Evolutionary conservation across 2,888 invertebrate genomes (phyloP).

Genomic region (Drosophila anomalata): DNA sequence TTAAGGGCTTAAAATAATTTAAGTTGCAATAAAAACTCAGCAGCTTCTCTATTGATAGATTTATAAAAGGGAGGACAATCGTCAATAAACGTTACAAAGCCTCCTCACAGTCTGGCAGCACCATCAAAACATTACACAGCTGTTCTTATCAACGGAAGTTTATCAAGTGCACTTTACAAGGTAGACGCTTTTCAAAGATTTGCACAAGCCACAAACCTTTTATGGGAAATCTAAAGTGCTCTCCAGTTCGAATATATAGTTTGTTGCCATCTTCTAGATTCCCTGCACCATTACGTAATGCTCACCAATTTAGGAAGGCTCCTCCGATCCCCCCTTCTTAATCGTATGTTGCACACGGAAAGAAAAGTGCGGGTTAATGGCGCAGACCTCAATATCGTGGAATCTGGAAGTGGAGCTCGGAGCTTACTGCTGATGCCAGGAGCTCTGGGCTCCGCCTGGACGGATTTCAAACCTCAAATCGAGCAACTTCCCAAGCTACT

Average conservation of each 20-base stretch:
- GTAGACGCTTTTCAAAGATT: constrained; percentile 36
- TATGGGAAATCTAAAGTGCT: constrained; percentile 44
- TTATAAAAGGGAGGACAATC: background rate
- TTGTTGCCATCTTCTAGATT: constrained; percentile 31
- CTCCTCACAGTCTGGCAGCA: background rate
- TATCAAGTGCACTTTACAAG: constrained; percentile 55
- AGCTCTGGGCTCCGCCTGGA: constrained; percentile 91
- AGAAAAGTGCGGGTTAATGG: constrained; percentile 87
- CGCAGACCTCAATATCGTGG: constrained; percentile 87
- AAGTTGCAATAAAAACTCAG: background rate
- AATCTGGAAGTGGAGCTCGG: constrained; percentile 84
- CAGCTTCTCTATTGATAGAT: background rate
- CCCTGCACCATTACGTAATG: constrained; percentile 63
- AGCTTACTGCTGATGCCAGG: constrained; percentile 91
- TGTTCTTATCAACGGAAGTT: constrained; percentile 31
- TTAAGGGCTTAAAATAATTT: no score
- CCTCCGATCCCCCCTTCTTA: constrained; percentile 22
- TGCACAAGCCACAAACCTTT: constrained; percentile 30
- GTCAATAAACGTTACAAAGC: constrained; percentile 2
- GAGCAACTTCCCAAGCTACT: constrained; percentile 85
- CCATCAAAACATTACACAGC: constrained; percentile 26
- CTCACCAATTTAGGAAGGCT: constrained; percentile 31
- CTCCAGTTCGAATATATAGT: constrained; percentile 39
- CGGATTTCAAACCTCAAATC: constrained; percentile 92
- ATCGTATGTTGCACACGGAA: constrained; percentile 82